Base-by-base conservation (phyloP, 2,797 vertebrate genomes). In the Sparidentex hasta region DNA sequence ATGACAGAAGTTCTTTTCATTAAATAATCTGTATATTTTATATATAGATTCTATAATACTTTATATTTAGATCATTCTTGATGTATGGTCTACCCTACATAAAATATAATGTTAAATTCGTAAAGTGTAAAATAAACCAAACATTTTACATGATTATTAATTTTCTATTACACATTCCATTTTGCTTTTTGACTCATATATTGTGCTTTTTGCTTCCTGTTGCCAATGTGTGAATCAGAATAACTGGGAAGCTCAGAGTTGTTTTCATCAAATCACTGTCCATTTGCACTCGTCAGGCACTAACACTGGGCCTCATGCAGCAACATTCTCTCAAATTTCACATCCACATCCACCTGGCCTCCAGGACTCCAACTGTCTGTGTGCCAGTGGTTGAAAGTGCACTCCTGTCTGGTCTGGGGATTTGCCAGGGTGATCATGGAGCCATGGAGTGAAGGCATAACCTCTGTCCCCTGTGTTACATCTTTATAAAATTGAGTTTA, bases 201-300 rank as follows among this genome's bases (percentile, higher is more conserved):
- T 46, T 50, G 11, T 27, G 2, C 1, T 11, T 25, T 23, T 7
- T 20, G 3, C 17, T 20, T 14, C 17, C 38, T 44, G 23, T 29
- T 1, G 41, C 5, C 3, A 54, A 3, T 29, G 20, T 20, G 23
- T 20, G 38, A 51, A 41, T 18, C 12, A 12, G 7, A 21, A 2
- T 44, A 48, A 61, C 11, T 51, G 2, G 7, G 11, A 44, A 27
- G 18, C 41, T 29, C 12, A 0, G 20, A 58, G 17, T 12, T 11
- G 3, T 29, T 67, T 67, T 51, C 20, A 61, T 52, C 6, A 65
- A 65, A 44, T 50, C 2, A 16, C 12, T 33, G 51, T 74, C 73
- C 74, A 63, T 52, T 75, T 65, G 54, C 61, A 46, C 9, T 11
- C 1, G 20, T 63, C 65, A 41, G 46, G 27, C 43, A 3, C 17